Base-by-base conservation (phyloP, 2,888 invertebrate species). In the Drosophila gaucha region DNA sequence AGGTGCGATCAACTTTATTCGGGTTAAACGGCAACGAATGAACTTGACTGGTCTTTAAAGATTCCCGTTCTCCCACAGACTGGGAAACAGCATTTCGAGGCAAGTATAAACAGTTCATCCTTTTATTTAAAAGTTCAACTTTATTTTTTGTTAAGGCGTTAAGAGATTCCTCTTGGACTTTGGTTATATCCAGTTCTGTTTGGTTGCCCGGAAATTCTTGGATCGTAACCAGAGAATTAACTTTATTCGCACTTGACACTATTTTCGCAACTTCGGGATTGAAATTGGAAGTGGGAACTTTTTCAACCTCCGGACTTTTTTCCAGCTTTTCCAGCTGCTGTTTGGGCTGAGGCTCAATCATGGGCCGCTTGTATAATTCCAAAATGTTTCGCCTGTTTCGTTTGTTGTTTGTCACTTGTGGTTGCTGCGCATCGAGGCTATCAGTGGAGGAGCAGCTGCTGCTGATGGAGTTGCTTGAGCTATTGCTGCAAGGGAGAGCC, bases 381-480 rank as follows among this genome's bases (percentile, higher is more conserved):
- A 57, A 6, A 6, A 28, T 9, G n/a, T 16, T 51, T 18, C 22
- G n/a, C 3, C 3, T 14, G 9, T 28, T 36, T 2, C 9, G 18
- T 28, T 3, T 0, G n/a, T 3, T n/a, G 2, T 1, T 0, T 5
- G 36, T 30, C 5, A 6, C 0, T 8, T 12, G 9, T 2, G 3
- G 2, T 6, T 36, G 24, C 3, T 0, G 0, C 2, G 6, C 14
- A 3, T 68, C 43, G 18, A n/a, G 49, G 20, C 47, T 55, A 3
- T 67, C 51, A 4, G 33, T 20, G 18, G 46, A 41, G 18, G 46
- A 41, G 33, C 35, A 26, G 28, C 2, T 49, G 44, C 47, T 58
- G 28, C 6, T 9, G 31, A 28, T 30, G 6, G 26, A 33, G n/a
- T 6, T 28, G 14, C n/a, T 10, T 1, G 26, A 22, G 12, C 18